Base-by-base conservation (phyloP, 2,888 invertebrate genomes). In the Sepiola atlantica region DNA sequence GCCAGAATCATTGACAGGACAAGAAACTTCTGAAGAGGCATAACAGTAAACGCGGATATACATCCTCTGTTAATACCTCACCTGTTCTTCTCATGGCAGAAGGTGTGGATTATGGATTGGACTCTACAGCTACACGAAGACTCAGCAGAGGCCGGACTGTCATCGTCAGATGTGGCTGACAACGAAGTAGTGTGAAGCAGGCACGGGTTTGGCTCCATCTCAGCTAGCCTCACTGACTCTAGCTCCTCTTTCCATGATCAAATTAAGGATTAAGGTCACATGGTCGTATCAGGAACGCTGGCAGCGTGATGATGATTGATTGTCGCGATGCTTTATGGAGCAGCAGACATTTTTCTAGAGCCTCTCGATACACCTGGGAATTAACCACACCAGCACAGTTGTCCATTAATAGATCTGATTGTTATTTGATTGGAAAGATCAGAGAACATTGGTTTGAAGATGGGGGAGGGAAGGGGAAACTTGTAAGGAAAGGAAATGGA, bases 371-470 rank as follows among this genome's bases (percentile, higher is more conserved):
- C 77, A 77, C 77, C 77, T 77, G 77, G 77, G 77, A 77, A n/a
- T n/a, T 77, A 77, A 77, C n/a, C n/a, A n/a, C 77, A 77, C 77
- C n/a, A 77, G 77, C 77, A 77, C n/a, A 32, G 77, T 77, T 14
- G n/a, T 77, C 77, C 77, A 77, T 77, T 77, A 77, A 77, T 77
- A 77, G 77, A 77, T 77, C 77, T 77, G n/a, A 77, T 77, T 77
- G 77, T 77, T 77, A 77, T 77, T 77, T 32, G 77, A 77, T 77
- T 77, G 77, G 45, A 45, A 45, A 77, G 77, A 77, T n/a, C n/a
- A 77, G 16, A 77, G 77, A 77, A 77, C 77, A 77, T 77, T 77
- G n/a, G 77, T 77, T n/a, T n/a, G n/a, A 77, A 16, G n/a, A 77
- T n/a, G n/a, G n/a, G n/a, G n/a, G n/a, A n/a, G n/a, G n/a, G n/a